Evolutionary conservation across 2,113 vertebrate species (phyloP).

Genomic region (Thunnus maccoyii): DNA sequence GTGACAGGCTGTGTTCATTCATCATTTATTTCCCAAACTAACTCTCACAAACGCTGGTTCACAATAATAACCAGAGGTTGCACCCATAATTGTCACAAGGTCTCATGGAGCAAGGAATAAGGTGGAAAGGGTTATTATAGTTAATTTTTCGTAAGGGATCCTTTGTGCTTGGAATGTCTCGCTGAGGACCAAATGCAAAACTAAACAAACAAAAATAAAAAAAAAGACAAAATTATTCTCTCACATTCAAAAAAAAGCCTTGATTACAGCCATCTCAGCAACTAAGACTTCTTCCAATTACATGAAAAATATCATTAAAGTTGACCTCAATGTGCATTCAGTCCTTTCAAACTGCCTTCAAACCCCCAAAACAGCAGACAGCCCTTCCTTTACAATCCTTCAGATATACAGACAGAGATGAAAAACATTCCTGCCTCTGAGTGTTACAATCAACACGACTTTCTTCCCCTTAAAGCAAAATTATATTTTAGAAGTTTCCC

Average conservation of each 20-base stretch:
- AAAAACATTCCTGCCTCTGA: slow-evolving; percentile 20
- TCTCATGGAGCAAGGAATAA: no score
- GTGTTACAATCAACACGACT: not conserved
- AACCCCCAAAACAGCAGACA: not conserved
- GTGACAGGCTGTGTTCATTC: no score
- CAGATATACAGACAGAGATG: not conserved
- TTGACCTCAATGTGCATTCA: not conserved
- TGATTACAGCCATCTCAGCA: not conserved
- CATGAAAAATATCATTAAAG: not conserved
- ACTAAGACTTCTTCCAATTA: slow-evolving; percentile 13
- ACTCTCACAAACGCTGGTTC: no score
- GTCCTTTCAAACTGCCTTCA: not conserved
- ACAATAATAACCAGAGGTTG: no score
- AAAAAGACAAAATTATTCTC: not conserved
- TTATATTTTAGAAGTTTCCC: not conserved
- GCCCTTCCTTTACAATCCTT: slow-evolving; percentile 31
- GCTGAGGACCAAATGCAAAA: slow-evolving; percentile 29
- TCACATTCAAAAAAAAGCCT: slow-evolving; percentile 54
- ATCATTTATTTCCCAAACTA: no score
- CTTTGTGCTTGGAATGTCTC: slow-evolving; percentile 57
- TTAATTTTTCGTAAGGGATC: not conserved
- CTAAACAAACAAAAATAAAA: not conserved
- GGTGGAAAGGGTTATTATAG: no score
- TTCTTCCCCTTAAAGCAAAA: not conserved
- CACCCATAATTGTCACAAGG: no score